Evolutionary conservation across 1,140 invertebrate genomes (phyloP).

Genomic region (Zaprionus camerounensis): DNA sequence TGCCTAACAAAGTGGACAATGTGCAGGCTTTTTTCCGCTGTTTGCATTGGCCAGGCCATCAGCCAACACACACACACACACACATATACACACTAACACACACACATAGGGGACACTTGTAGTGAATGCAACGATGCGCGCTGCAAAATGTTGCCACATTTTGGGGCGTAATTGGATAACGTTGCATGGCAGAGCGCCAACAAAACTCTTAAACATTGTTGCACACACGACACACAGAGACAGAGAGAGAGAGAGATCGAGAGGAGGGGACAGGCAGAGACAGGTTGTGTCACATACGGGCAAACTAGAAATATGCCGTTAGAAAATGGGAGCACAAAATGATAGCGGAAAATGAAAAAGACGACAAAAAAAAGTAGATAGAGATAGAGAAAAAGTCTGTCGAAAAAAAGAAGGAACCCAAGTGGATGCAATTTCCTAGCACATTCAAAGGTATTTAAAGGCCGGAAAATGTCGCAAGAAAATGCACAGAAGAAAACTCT

Average conservation of each 20-base stretch:
- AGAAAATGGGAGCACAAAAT: conserved; percentile 18
- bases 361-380: neutral
- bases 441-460: conserved; percentile 6
- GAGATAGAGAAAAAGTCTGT: conserved; percentile 1
- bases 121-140: conserved; percentile 19
- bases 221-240: conserved; percentile 18
- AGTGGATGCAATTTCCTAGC: conserved; percentile 1
- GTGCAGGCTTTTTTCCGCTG: conserved; percentile 19
- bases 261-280: neutral
- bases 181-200: conserved; percentile 39
- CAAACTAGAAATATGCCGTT: conserved; percentile 10
- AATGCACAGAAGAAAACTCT: neutral
- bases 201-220: conserved; percentile 41
- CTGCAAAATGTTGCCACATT: conserved; percentile 45
- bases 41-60: conserved; percentile 48
- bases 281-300: conserved; percentile 26
- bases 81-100: conserved; percentile 16
- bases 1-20: conserved; percentile 56
- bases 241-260: neutral
- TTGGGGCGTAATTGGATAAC: conserved; percentile 41
- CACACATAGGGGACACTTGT: neutral
- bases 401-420: neutral
- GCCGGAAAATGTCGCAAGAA: neutral
- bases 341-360: conserved; percentile 22
- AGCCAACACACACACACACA: conserved; percentile 23